These are phyloP conservation scores for Acrocera orbiculus DNA, from an alignment of 2,888 invertebrate genomes.

Conservation along the genomic window DNA sequence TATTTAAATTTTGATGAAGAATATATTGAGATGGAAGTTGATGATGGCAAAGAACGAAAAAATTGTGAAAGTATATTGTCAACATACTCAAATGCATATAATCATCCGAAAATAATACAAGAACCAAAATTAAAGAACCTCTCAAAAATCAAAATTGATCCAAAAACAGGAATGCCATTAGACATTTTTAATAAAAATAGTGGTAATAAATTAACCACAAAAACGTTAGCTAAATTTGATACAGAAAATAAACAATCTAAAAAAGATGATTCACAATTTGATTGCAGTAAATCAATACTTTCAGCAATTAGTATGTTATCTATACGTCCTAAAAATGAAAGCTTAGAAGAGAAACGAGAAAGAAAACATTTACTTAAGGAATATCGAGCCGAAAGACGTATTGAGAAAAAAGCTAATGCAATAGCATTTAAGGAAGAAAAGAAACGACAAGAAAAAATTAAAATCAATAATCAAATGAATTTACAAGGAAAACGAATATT, in stretches of 20 bases:
- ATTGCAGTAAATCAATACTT: slow-evolving; percentile 44
- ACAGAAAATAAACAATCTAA: slow-evolving; percentile 28
- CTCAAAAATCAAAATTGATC: slow-evolving; percentile 49
- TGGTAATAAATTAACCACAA: slow-evolving; percentile 45
- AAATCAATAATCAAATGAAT: slow-evolving; percentile 56
- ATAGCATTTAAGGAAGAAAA: slow-evolving; percentile 74
- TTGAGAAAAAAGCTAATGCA: slow-evolving; percentile 65
- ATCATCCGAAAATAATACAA: slow-evolving; percentile 75
- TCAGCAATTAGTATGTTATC: slow-evolving; percentile 54
- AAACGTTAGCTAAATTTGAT: slow-evolving; percentile 48
- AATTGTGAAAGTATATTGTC: slow-evolving; percentile 85
- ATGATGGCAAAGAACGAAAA: slow-evolving; percentile 44
- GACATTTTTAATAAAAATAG: slow-evolving; percentile 41
- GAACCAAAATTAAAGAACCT: slow-evolving; percentile 41
- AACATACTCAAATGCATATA: slow-evolving; percentile 80
- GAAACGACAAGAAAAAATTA: slow-evolving; percentile 59
- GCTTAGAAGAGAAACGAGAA: slow-evolving; percentile 53
- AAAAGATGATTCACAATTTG: slow-evolving; percentile 39
- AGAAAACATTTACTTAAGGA: slow-evolving; percentile 64
- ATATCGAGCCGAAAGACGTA: slow-evolving; percentile 56
- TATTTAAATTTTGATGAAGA: slow-evolving; percentile 38
- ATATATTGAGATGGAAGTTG: slow-evolving; percentile 40
- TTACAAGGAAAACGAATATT: slow-evolving; percentile 41
- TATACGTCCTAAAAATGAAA: slow-evolving; percentile 56
- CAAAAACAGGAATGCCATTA: slow-evolving; percentile 56